A percentile compares a stretch with the other conserved stretches of the same genome.
Conservation (phyloP, 2,113 vertebrate genomes). For the Tetrao urogallus region DNA sequence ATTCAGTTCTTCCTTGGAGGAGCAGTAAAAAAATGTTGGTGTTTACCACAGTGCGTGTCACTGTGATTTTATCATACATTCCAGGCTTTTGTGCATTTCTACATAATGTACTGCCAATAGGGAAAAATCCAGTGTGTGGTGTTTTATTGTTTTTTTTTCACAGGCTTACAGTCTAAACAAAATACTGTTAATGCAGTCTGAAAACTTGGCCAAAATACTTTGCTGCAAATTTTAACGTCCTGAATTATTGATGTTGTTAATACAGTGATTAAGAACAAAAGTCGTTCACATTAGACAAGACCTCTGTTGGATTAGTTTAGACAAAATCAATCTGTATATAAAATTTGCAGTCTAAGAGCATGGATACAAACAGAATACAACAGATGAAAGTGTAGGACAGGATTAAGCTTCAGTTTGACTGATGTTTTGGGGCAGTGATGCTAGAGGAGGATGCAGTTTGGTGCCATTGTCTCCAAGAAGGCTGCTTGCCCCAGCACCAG, state of each 20-base stretch:
- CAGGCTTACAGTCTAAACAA: neutral
- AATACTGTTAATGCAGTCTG: neutral
- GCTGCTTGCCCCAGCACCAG: neutral
- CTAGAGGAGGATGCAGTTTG: neutral
- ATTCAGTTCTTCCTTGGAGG: neutral
- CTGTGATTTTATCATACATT: neutral
- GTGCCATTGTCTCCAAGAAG: neutral
- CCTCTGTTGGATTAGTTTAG: neutral
- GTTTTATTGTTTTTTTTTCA: neutral
- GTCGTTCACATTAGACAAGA: neutral
- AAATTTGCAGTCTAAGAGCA: neutral
- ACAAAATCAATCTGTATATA: neutral
- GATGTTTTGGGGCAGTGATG: neutral
- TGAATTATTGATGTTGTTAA: neutral
- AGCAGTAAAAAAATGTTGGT: neutral
- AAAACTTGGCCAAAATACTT: neutral
- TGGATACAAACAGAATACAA: neutral
- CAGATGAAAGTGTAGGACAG: neutral
- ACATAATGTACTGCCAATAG: neutral
- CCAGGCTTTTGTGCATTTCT: neutral
- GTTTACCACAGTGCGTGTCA: neutral
- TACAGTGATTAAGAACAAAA: neutral
- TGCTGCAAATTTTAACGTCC: neutral
- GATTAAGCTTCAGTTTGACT: neutral
- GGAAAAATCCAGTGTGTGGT: neutral